phyloP scores from a whole-genome alignment of 2,888 invertebrate genomes.

The Congeria kusceri region DNA sequence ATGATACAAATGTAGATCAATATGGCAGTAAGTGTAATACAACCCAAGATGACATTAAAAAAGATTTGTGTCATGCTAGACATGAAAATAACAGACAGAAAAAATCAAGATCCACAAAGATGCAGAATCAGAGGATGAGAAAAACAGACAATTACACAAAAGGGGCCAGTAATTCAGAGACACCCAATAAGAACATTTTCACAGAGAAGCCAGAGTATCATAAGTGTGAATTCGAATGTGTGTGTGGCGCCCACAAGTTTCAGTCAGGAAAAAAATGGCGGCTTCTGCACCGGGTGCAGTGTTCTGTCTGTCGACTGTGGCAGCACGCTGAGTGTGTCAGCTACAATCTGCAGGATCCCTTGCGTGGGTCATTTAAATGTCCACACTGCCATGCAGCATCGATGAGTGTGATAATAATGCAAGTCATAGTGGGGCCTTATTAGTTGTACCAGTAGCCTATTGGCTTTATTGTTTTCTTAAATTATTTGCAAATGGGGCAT shows the following conservation, averaged over 20 bases:
- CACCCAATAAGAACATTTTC: conserved; percentile 45
- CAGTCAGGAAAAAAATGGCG: conserved; percentile 81
- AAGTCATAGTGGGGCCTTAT: too few species aligned
- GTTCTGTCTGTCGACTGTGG: conserved; percentile 87
- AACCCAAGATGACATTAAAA: too few species aligned
- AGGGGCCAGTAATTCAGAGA: too few species aligned
- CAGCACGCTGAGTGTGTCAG: conserved; percentile 90
- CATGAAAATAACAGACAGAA: too few species aligned
- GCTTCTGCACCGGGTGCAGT: conserved; percentile 86
- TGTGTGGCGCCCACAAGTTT: conserved; percentile 83
- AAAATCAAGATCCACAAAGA: too few species aligned
- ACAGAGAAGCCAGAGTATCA: conserved; percentile 48
- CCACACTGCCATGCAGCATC: conserved; percentile 89
- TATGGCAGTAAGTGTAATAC: too few species aligned
- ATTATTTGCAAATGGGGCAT: too few species aligned
- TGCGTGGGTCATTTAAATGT: conserved; percentile 87
- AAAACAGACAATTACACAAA: too few species aligned
- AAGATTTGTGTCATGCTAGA: too few species aligned
- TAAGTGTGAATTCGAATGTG: conserved; percentile 85
- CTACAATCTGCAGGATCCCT: conserved; percentile 83
- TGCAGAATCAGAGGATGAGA: too few species aligned
- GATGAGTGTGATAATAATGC: conserved; percentile 72
- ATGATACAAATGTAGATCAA: too few species aligned
- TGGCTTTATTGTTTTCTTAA: background rate
- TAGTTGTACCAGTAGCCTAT: too few species aligned